Base-by-base conservation (phyloP, 1,140 invertebrate species). In the Ridgeia piscesae region DNA sequence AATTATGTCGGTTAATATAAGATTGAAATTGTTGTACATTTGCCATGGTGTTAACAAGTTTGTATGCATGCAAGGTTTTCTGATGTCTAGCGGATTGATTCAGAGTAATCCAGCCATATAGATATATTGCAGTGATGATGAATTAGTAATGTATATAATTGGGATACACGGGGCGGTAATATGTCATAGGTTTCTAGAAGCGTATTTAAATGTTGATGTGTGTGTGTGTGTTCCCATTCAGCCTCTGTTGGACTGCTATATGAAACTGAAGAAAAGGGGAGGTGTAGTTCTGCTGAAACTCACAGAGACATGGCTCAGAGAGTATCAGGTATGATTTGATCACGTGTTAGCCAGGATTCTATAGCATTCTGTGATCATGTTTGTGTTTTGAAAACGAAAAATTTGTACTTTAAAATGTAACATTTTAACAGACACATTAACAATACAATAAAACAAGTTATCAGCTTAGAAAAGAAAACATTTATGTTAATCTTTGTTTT, bases 291-390 rank as follows among this genome's bases (percentile, higher is more conserved):
- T 97, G 94, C 94, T 99, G 35, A 97, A 97, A 95, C 95, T 99
- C 1, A 97, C 97, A 88, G 98, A 98, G 91, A 98, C 98, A 94
- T 99, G 98, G 97, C 96, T 98, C 94, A 97, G 98, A 93, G 97
- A 97, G 91, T 99, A 99, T 97, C 99, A 99, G 97, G 95, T 95
- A 77, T 27, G 89, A 42, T 77, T 31, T 17, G 0, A 92, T n/a
- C 21, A 35, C 92, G 33, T 35, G 31, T 34, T 27, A 31, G 27
- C 35, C 17, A 88, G 33, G 77, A 89, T 92, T 93, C 34, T 93
- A 77, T 27, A 92, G 48, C 89, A 48, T 34, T 89, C 11, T 33
- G 33, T 93, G 34, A 34, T 33, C 11, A 33, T 33, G 33, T 9
- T 21, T 89, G 31, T 34, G 17, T 33, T 50, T 34, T 92, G 48